phyloP scores from a whole-genome alignment of 2,113 vertebrate species.

The Xiphophorus maculatus region DNA sequence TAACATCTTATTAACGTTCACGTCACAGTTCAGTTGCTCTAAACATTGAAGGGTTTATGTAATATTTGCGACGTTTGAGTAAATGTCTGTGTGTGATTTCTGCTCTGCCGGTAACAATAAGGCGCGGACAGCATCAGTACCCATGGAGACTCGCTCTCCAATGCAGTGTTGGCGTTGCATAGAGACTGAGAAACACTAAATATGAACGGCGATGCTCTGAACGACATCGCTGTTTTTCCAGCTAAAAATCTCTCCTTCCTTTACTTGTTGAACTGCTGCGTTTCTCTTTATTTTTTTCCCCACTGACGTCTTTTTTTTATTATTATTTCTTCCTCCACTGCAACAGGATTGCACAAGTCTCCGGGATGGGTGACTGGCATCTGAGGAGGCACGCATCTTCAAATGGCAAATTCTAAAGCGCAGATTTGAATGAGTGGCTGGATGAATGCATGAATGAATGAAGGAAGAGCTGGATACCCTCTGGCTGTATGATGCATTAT shows the following conservation, averaged over 20 bases:
- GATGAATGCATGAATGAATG: slow-evolving; percentile 13
- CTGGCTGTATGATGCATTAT: slow-evolving; percentile 66
- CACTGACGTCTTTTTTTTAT: not conserved
- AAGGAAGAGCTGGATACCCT: slow-evolving; percentile 32
- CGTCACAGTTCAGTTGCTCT: not conserved
- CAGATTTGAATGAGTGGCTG: slow-evolving; percentile 16
- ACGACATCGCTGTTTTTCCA: slow-evolving; percentile 58
- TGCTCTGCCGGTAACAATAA: not conserved
- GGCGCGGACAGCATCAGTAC: slow-evolving; percentile 59
- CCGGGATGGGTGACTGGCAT: slow-evolving; percentile 52
- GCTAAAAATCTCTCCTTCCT: not conserved
- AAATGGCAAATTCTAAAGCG: slow-evolving; percentile 30
- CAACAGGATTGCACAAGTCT: slow-evolving; percentile 51
- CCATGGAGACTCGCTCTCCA: slow-evolving; percentile 72
- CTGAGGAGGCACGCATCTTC: slow-evolving; percentile 31
- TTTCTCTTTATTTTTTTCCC: not conserved
- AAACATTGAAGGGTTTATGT: not conserved
- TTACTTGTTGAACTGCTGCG: slow-evolving; percentile 50
- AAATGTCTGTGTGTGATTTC: slow-evolving; percentile 22
- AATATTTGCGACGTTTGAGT: slow-evolving; percentile 9
- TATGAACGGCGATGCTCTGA: slow-evolving; percentile 70
- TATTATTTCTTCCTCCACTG: not conserved
- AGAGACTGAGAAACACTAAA: slow-evolving; percentile 59
- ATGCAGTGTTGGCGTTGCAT: slow-evolving; percentile 74
- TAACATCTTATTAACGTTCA: not conserved